Evolutionary conservation across 2,888 invertebrate genomes (phyloP), one percentile per base, ranked within the genome.

Genomic region (Pogonocherus hispidulus): DNA sequence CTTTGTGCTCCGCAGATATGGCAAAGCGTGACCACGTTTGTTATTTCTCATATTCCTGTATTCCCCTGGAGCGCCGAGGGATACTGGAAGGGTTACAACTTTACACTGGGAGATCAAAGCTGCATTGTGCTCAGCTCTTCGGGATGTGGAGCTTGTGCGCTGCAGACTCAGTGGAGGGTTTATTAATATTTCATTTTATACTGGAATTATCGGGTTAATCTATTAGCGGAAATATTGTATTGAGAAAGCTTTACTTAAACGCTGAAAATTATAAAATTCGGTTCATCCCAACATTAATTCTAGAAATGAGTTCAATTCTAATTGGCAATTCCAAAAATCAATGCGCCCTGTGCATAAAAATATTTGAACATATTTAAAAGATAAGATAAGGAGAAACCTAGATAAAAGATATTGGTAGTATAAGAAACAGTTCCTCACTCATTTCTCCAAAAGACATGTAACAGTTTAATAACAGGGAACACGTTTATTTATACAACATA

Each of bases 21-120:
- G 75, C 74, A 76, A 71, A 75, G 77, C 78, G 77, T 78, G 76
- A 77, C 78, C 77, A 73, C 73, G 78, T 78, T 79, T 76, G 78
- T 78, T 80, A 72, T 77, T 75, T 70, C 68, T 71, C 69, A 67
- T 77, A 71, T 75, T 74, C 70, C 66, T 59, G 65, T 69, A 47
- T 49, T 51, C 59, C 49, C 37, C 66, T 55, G 35, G 41, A 56
- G 65, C 65, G 55, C 14, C 65, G 32, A 23, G 65, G 65, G 56
- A 65, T 63, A 55, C 63, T 35, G 44, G 49, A 62, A 63, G 65
- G 65, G 64, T 57, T 67, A 52, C 57, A 57, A 67, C 70, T 70
- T 67, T 63, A 52, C 44, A 65, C 64, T 51, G 27, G 37, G 57
- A 67, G 70, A 70, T 70, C 70, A 70, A 70, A 70, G 70, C 70